Evolutionary conservation across 2,888 invertebrate species (phyloP), one percentile per base, ranked within the genome.

Genomic region (Acronicta psi): DNA sequence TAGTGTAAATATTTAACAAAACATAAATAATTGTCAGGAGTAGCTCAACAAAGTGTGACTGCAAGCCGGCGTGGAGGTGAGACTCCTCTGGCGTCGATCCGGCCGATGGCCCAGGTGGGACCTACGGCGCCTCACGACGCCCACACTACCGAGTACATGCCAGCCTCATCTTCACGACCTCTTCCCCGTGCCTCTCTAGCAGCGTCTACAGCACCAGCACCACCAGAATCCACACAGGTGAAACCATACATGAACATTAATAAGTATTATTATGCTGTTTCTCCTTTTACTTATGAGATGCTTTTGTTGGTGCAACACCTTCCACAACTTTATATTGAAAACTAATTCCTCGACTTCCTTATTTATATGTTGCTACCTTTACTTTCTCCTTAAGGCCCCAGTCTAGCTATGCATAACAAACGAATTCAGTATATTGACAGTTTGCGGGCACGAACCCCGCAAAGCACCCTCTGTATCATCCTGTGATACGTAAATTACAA

Each of bases 11-110:
- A 31, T 34, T 34, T n/a, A 34, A 34, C n/a, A 34, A 34, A n/a
- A 2, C n/a, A 6, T 34, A 18, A 29, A 29, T 34, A 51, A 44
- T 52, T 25, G 52, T 46, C 66, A 89, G 94, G 94, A 47, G 91
- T 93, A 67, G 92, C 89, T 0, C 94, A 92, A 67, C 93, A 92
- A 71, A 93, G 93, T 72, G 93, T 93, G 63, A 84, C 95, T 36
- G 95, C 95, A 13, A 80, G 95, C 18, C 96, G 97, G 87, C 95
- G 97, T 63, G 96, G 96, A 2, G 95, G 96, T 6, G 97, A 97
- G 84, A 98, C 98, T 0, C 98, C 94, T 46, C 82, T 98, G 65
- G 99, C 99, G 17, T 98, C 98, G 77, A 99, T 99, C 79, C 95
- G 98, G 34, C 99, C 99, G 0, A 98, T 99, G 72, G 97, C 96